Percentiles rank a stretch among this genome's conserved stretches.
These are phyloP conservation scores for Eumeta japonica DNA, from an alignment of 1,140 invertebrate species.

Conservation along the genomic window DNA sequence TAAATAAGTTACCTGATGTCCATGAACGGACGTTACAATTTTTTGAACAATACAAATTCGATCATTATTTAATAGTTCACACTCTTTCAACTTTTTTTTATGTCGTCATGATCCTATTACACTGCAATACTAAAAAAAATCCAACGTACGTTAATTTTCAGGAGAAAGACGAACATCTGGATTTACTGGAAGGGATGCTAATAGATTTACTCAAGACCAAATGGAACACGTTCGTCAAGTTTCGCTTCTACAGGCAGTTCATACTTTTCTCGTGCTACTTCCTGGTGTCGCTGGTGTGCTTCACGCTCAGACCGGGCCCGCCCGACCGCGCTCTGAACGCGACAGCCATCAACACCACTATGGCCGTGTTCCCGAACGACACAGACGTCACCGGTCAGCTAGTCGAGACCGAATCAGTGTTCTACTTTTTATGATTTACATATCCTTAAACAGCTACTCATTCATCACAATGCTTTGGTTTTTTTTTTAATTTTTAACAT, in stretches of 20 bases:
- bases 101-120: no score
- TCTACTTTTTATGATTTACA: not conserved
- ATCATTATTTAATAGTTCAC: no score
- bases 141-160: no score
- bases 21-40: no score
- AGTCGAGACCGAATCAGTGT: not conserved
- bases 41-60: no score
- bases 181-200: conserved; percentile 92
- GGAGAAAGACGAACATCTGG: conserved; percentile 93
- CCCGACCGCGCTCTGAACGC: conserved; percentile 36
- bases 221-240: conserved; percentile 97
- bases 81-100: no score
- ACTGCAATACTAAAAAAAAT: no score
- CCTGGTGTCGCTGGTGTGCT: conserved; percentile 80
- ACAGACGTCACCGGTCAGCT: conserved; percentile 25
- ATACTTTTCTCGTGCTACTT: conserved; percentile 89
- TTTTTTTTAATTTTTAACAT: no score
- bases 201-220: conserved; percentile 94
- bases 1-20: not conserved
- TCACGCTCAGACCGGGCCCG: conserved; percentile 81
- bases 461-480: not conserved
- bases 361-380: conserved; percentile 21
- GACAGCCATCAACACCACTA: conserved; percentile 31
- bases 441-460: not conserved
- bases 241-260: conserved; percentile 91